phyloP scores from a whole-genome alignment of 1,140 invertebrate species.

The Rhopalosiphum maidis region DNA sequence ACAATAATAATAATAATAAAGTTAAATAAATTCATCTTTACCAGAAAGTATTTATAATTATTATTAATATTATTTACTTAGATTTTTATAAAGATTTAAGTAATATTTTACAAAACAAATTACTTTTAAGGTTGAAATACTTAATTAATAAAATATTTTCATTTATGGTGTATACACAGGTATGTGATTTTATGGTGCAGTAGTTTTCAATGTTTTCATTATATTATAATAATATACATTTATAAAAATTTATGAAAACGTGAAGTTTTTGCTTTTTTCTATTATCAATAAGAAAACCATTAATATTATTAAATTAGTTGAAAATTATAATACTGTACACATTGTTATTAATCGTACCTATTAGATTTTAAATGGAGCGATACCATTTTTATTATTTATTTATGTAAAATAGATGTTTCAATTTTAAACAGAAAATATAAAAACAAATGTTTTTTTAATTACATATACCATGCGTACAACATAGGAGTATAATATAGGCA shows the following conservation, averaged over 20 bases:
- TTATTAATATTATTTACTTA: background rate
- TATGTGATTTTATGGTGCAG: background rate
- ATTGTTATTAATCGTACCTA: background rate
- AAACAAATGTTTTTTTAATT: too few relatives aligned
- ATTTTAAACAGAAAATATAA: too few relatives aligned
- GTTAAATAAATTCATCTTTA: background rate
- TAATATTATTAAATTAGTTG: background rate
- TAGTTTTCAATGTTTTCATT: background rate
- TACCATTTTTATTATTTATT: background rate
- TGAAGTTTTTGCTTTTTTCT: background rate
- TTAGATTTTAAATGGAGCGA: background rate
- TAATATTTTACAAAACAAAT: background rate
- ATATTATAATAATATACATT: background rate
- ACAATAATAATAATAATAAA: constrained; percentile 20
- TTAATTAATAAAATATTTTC: background rate
- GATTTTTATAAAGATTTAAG: background rate
- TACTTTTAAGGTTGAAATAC: background rate
- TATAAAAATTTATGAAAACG: background rate
- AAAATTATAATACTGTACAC: background rate
- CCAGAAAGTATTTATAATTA: background rate
- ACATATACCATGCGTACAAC: too few relatives aligned
- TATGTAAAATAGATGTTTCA: too few relatives aligned
- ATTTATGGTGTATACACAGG: background rate
- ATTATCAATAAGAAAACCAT: background rate
- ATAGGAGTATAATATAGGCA: background rate